Conservation (phyloP, 2,888 invertebrate genomes). For the Dysmachus trigonus region DNA sequence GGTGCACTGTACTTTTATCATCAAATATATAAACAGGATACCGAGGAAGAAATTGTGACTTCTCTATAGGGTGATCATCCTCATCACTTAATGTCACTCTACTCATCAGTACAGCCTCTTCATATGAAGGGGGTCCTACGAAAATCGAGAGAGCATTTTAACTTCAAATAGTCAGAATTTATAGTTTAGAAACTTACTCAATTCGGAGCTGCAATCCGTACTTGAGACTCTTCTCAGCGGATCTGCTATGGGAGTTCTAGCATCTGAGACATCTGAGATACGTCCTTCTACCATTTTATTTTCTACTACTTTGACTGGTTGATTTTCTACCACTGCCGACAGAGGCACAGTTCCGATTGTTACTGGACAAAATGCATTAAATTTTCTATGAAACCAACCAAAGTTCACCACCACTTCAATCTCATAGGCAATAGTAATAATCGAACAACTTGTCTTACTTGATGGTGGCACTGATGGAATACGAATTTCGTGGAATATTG, state of each 20-base stretch:
- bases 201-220: not conserved
- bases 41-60: conserved; percentile 58
- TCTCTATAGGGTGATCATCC: conserved; percentile 54
- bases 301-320: no score
- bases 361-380: conserved; percentile 58
- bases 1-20: not conserved
- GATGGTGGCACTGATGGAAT: conserved; percentile 63
- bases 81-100: conserved; percentile 58
- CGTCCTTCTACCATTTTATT: not conserved
- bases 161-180: not conserved
- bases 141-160: not conserved
- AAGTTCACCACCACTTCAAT: conserved; percentile 58
- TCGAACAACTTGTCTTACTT: conserved; percentile 59
- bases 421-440: conserved; percentile 61
- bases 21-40: conserved; percentile 62
- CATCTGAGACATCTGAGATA: not conserved
- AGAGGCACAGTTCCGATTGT: conserved; percentile 63
- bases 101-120: conserved; percentile 61
- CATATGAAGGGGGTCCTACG: conserved; percentile 63
- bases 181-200: not conserved
- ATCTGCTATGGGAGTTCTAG: not conserved
- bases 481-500: conserved; percentile 56
- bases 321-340: conserved; percentile 51
- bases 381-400: conserved; percentile 58
- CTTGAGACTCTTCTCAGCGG: not conserved